Evolutionary conservation across 1,140 invertebrate genomes (phyloP).

Genomic region (Lerema accius): DNA sequence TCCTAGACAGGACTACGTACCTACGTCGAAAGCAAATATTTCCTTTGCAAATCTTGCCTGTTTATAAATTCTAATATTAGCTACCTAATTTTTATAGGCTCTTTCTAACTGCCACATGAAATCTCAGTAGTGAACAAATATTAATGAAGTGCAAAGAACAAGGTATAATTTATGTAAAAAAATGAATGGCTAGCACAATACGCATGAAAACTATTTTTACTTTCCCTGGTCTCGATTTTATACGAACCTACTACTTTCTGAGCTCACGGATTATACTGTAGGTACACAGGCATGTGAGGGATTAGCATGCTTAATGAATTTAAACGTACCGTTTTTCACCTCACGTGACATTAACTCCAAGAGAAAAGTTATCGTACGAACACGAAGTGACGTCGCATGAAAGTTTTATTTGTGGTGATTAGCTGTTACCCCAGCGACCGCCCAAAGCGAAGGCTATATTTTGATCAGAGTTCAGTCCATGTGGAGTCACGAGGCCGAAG

Average conservation of each 20-base stretch:
- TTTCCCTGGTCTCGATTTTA: too few relatives aligned
- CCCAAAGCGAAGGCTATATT: constrained; percentile 65
- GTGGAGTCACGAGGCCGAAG: constrained; percentile 47
- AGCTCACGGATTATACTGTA: constrained; percentile 1
- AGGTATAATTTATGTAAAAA: too few relatives aligned
- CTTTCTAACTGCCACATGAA: too few relatives aligned
- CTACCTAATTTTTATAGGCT: too few relatives aligned
- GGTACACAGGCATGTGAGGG: background rate
- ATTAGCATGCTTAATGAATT: constrained; percentile 25
- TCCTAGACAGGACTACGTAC: too few relatives aligned
- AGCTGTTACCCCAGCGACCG: constrained; percentile 71
- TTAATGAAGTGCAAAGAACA: too few relatives aligned
- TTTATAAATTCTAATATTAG: too few relatives aligned
- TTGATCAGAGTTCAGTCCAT: constrained; percentile 67
- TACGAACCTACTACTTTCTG: background rate
- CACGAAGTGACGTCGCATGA: constrained; percentile 48
- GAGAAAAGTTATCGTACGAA: constrained; percentile 16
- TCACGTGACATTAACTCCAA: constrained; percentile 11
- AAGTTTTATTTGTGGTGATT: constrained; percentile 77
- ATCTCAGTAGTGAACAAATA: too few relatives aligned
- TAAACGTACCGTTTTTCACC: constrained; percentile 14
- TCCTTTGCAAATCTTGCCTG: too few relatives aligned
- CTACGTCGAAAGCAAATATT: too few relatives aligned
- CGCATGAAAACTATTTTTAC: too few relatives aligned
- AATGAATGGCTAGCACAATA: too few relatives aligned